phyloP scores from a whole-genome alignment of 2,888 invertebrate genomes.

The Cremastinae sp. region DNA sequence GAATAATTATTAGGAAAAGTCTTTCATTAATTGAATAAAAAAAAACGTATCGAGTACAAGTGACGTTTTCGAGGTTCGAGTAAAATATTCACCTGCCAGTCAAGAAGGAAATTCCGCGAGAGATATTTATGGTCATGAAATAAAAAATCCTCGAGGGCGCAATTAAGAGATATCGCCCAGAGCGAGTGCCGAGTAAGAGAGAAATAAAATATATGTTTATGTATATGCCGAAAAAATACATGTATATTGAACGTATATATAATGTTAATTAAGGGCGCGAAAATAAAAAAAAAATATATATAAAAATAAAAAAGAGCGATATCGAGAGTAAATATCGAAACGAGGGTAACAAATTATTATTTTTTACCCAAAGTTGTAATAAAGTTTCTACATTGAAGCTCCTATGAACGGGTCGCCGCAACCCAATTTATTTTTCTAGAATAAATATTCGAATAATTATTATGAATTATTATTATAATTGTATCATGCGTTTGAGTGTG shows the following conservation, averaged over 20 bases:
- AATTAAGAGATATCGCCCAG: slow-evolving; percentile 36
- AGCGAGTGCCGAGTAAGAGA: slow-evolving; percentile 35
- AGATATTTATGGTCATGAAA: slow-evolving; percentile 17
- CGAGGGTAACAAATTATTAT: slow-evolving; percentile 74
- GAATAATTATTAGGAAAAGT: slow-evolving; percentile 66
- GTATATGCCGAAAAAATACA: slow-evolving; percentile 62
- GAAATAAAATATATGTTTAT: slow-evolving; percentile 57
- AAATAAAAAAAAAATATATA: neutral
- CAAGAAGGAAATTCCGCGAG: slow-evolving; percentile 18
- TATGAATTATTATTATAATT: slow-evolving; percentile 67
- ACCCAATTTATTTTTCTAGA: slow-evolving; percentile 77
- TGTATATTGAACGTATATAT: slow-evolving; percentile 65
- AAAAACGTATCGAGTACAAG: slow-evolving; percentile 71
- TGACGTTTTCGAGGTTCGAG: slow-evolving; percentile 50
- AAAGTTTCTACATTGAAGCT: slow-evolving; percentile 69
- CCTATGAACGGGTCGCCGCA: slow-evolving; percentile 54
- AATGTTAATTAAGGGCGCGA: slow-evolving; percentile 47
- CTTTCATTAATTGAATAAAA: slow-evolving; percentile 77
- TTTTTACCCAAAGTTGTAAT: slow-evolving; percentile 74
- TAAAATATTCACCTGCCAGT: slow-evolving; percentile 50
- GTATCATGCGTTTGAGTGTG: slow-evolving; percentile 65
- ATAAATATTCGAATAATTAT: slow-evolving; percentile 70
- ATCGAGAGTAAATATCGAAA: slow-evolving; percentile 67
- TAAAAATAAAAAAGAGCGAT: slow-evolving; percentile 52
- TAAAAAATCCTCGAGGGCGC: slow-evolving; percentile 40